These are phyloP conservation scores for Polyergus mexicanus DNA, from an alignment of 1,140 invertebrate species.

Conservation along the genomic window DNA sequence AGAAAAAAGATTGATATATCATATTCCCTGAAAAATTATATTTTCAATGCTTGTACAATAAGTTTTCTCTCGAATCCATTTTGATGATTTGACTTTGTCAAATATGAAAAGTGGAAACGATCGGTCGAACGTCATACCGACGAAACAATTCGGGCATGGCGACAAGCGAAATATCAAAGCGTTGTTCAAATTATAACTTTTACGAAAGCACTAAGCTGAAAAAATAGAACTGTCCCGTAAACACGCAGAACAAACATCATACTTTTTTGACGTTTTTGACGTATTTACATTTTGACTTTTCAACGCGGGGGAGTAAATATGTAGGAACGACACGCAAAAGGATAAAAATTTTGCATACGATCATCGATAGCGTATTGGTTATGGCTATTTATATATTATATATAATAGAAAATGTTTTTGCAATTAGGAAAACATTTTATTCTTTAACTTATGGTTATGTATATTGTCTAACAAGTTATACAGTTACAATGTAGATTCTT, in stretches of 20 bases:
- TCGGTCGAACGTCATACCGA: neutral
- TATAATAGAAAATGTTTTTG: neutral
- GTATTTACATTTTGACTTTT: slow-evolving; percentile 21
- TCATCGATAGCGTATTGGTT: neutral
- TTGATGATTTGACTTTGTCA: neutral
- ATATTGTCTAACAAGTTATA: neutral
- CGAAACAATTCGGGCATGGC: neutral
- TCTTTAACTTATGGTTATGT: neutral
- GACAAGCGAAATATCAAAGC: slow-evolving; percentile 31
- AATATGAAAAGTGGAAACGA: neutral
- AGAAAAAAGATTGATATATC: neutral
- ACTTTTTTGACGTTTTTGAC: slow-evolving; percentile 27
- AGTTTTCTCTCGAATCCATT: slow-evolving; percentile 4
- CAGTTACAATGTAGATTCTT: neutral
- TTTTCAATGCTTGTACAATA: slow-evolving; percentile 34
- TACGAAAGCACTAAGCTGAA: neutral
- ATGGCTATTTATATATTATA: neutral
- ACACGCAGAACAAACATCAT: slow-evolving; percentile 27
- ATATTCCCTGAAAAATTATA: neutral
- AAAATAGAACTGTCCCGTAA: slow-evolving; percentile 24
- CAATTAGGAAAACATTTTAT: neutral
- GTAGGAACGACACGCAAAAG: neutral
- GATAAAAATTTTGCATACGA: neutral
- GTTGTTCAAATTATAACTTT: slow-evolving; percentile 47
- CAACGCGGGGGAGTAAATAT: neutral